Evolutionary conservation across 2,888 invertebrate genomes (phyloP).

Genomic region (Dilophus febrilis): DNA sequence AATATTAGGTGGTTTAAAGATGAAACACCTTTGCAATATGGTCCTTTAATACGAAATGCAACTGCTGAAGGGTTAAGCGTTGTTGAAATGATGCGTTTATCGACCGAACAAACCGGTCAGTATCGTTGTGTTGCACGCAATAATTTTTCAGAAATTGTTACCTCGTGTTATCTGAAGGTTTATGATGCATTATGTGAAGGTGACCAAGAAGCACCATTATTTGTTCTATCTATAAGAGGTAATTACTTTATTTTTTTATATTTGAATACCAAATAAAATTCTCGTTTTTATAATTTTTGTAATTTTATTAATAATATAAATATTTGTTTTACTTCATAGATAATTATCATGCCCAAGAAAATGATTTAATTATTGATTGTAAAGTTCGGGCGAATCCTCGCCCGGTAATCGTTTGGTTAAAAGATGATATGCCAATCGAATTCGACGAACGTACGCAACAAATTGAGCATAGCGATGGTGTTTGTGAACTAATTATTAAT

Average conservation of each 20-base stretch:
- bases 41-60: conserved; percentile 39
- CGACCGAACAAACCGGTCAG: conserved; percentile 54
- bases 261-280: neutral
- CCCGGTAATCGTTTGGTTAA: conserved; percentile 56
- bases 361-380: conserved; percentile 63
- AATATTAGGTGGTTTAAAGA: conserved; percentile 61
- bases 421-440: conserved; percentile 42
- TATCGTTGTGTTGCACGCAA: conserved; percentile 68
- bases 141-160: conserved; percentile 48
- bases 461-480: conserved; percentile 55
- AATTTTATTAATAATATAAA: neutral
- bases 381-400: conserved; percentile 59
- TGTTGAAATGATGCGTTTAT: conserved; percentile 51
- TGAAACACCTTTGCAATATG: conserved; percentile 39
- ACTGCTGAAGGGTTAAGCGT: conserved; percentile 53
- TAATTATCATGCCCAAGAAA: conserved; percentile 50
- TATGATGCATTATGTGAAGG: conserved; percentile 25
- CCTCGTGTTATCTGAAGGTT: conserved; percentile 47
- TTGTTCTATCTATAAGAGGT: conserved; percentile 46
- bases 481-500: conserved; percentile 52
- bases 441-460: conserved; percentile 41
- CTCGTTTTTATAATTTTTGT: neutral
- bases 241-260: conserved; percentile 14
- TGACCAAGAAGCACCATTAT: conserved; percentile 27
- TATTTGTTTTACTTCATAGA: conserved; percentile 32